Conservation (phyloP, 2,797 vertebrate genomes). For the Fistularia commersonii region DNA sequence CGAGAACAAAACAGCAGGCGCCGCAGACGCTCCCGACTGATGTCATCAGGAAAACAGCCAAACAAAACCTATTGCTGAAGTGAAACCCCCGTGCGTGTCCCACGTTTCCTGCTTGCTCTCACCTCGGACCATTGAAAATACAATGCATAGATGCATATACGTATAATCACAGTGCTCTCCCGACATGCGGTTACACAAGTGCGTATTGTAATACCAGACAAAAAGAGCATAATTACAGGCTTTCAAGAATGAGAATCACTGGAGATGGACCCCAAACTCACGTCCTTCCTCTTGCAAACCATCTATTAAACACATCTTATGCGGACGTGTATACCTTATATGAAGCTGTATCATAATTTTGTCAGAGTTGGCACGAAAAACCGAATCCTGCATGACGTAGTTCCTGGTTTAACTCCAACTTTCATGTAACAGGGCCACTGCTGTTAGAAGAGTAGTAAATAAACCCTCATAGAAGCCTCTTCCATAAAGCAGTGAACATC, state of each 20-base stretch:
- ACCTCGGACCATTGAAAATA: conserved; percentile 14
- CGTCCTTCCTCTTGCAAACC: neutral
- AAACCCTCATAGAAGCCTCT: no score
- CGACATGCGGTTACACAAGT: conserved; percentile 38
- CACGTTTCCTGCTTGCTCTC: conserved; percentile 3
- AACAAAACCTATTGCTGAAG: conserved; percentile 45
- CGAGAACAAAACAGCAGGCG: conserved; percentile 10
- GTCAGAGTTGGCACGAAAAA: no score
- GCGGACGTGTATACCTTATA: no score
- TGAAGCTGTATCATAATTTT: no score
- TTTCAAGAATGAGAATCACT: conserved; percentile 30
- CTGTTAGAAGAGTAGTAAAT: no score
- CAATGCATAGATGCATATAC: conserved; percentile 42
- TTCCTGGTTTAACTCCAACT: no score
- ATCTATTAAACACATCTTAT: no score
- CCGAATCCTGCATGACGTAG: no score
- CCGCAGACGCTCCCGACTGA: conserved; percentile 26
- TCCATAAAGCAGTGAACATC: no score
- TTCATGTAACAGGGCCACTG: no score
- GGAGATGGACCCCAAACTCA: conserved; percentile 15
- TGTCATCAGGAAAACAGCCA: conserved; percentile 40
- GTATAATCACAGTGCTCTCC: conserved; percentile 1
- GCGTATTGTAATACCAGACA: conserved; percentile 21
- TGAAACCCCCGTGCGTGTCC: conserved; percentile 6
- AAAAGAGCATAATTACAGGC: conserved; percentile 50